Base-by-base conservation (phyloP, 2,888 invertebrate species). In the Calameuta filiformis region DNA sequence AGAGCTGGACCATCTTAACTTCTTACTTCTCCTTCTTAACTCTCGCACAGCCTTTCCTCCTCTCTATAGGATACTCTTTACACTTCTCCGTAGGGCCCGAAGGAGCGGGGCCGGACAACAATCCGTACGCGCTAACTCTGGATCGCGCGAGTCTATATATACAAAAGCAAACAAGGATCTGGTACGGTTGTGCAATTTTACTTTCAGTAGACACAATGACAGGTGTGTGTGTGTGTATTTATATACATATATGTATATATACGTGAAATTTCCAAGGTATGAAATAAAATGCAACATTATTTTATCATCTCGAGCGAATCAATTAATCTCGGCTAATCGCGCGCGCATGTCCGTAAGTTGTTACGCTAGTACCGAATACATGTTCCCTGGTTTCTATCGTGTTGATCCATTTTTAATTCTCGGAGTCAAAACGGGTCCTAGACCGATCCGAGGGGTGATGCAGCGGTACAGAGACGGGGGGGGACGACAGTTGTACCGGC, bases 1-100 rank as follows among this genome's bases (percentile, higher is more conserved):
- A 56, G 56, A 83, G 86, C 86, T 87, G 87, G 88, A 88, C 89
- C 89, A 85, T 88, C 90, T 89, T 88, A 88, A 88, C 89, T 89
- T 89, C 73, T 76, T 78, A 69, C 31, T 34, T 71, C 71, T 71
- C 71, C 34, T 71, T 71, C 76, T 80, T 80, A 82, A 77, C 76
- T 83, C 68, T 76, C 68, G 31, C 56, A 69, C 23, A 56, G 56
- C 15, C 71, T 71, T 34, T 71, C 71, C 34, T 34, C 34, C 71
- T 31, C 71, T 71, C 71, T 34, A 71, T 71, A 31, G 33, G 71
- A 56, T 34, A 31, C 71, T 71, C 71, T 71, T 34, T 31, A 71
- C 71, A 12, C 71, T 71, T 71, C 81, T 79, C 81, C 75, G 23
- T 71, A 76, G 81, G 79, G 79, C 82, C 78, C 77, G 79, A 78